Evolutionary conservation across 1,140 invertebrate species (phyloP), one percentile per base, ranked within the genome.

Genomic region (Melanaphis sacchari): DNA sequence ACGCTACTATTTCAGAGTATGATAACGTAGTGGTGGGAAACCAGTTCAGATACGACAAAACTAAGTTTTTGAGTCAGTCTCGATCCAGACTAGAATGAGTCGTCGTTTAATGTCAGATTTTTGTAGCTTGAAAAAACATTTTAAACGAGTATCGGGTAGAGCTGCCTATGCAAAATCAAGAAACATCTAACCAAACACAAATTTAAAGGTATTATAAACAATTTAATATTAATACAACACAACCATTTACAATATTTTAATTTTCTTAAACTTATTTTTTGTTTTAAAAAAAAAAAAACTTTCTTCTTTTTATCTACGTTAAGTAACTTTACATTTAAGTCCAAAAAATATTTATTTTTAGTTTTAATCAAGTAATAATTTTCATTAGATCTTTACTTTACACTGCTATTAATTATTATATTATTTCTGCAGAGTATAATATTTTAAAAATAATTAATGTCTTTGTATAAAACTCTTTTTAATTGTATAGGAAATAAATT

Each of bases 71-170:
- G 36, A 66, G 52, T 59, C 89, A 90, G 89, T 90, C 89, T 66
- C 54, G 52, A 66, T 90, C 59, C 89, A 90, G 89, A 90, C 89
- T 90, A 54, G 89, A 90, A 52, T 41, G 89, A 90, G 89, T 90
- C 52, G 52, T 59, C 38, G 89, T 59, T 66, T 26, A 8, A 40
- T 26, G 52, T 90, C 31, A 40, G 18, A 52, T 85, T 41, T 31
- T 24, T 24, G n/a, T 21, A 49, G n/a, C 46, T 89, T 54, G n/a
- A 89, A 38, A 89, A 66, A n/a, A 89, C 87, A 89, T 41, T 43
- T 49, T 88, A 31, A 43, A n/a, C 26, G 41, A 40, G n/a, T 36
- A 82, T 82, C 21, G n/a, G 22, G 21, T 36, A 82, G 38, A 82
- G 22, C 9, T 11, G 82, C 15, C 82, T 31, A 85, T 85, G 40